Conservation (phyloP, 2,888 invertebrate genomes). For the Polydrusus cervinus region DNA sequence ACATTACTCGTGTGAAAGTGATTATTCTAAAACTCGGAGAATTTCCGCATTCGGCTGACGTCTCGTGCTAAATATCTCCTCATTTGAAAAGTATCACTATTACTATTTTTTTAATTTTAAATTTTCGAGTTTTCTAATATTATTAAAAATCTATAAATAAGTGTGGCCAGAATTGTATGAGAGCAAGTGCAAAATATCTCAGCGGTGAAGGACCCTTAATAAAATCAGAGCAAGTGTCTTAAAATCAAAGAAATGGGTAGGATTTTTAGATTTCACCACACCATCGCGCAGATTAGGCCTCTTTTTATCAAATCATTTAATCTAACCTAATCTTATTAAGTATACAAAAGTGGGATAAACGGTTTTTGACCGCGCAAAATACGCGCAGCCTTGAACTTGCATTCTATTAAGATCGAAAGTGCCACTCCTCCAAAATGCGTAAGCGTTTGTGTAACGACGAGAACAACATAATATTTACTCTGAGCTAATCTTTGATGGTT, state of each 20-base stretch:
- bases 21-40: too few relatives aligned
- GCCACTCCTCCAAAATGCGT: constrained; percentile 38
- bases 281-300: background rate
- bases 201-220: too few relatives aligned
- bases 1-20: too few relatives aligned
- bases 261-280: background rate
- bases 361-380: constrained; percentile 4
- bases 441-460: background rate
- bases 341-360: background rate
- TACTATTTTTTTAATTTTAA: too few relatives aligned
- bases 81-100: too few relatives aligned
- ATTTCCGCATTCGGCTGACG: too few relatives aligned
- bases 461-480: constrained; percentile 34
- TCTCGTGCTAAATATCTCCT: too few relatives aligned
- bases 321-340: background rate
- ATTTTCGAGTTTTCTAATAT: too few relatives aligned
- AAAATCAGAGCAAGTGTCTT: too few relatives aligned
- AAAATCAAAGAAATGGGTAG: background rate
- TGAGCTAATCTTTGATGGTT: background rate
- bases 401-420: constrained; percentile 14
- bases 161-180: too few relatives aligned
- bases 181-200: too few relatives aligned
- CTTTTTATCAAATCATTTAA: background rate
- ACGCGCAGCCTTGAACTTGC: constrained; percentile 32
- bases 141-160: too few relatives aligned